phyloP scores from a whole-genome alignment of 2,888 invertebrate species.

The Lithophane socia region DNA sequence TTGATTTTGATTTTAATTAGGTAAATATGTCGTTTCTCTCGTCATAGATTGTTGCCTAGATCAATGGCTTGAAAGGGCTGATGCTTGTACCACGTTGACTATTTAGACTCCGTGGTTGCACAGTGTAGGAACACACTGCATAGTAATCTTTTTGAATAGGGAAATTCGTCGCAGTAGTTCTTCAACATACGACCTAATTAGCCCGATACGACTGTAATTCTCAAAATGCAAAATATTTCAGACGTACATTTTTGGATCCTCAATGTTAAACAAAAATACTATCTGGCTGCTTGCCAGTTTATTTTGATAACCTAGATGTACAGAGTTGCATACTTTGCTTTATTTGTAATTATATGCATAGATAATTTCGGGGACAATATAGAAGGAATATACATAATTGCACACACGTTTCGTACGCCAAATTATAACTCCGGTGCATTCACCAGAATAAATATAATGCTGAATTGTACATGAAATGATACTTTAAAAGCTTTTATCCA shows the following conservation, averaged over 20 bases:
- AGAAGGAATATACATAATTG: constrained; percentile 14
- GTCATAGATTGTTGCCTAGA: too few relatives aligned
- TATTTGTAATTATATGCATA: constrained; percentile 21
- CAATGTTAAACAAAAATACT: constrained; percentile 48
- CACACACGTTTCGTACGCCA: neutral
- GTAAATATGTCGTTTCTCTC: neutral
- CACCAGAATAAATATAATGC: neutral
- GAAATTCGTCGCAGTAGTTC: neutral
- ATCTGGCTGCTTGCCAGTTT: constrained; percentile 54
- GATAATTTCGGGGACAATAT: constrained; percentile 7
- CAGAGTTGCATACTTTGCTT: constrained; percentile 41
- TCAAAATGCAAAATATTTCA: constrained; percentile 36
- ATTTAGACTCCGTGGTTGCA: neutral
- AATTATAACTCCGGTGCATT: neutral
- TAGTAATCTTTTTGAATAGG: neutral
- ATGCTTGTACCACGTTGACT: constrained; percentile 4
- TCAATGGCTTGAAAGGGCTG: constrained; percentile 7
- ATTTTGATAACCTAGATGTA: constrained; percentile 57
- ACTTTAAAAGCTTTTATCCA: neutral
- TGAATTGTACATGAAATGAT: neutral
- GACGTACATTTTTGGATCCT: constrained; percentile 30
- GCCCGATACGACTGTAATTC: constrained; percentile 13
- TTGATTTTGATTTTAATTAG: too few relatives aligned
- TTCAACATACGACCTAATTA: constrained; percentile 21
- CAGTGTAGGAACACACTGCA: neutral